These are phyloP conservation scores for Tragopan temminckii DNA, from an alignment of 2,797 vertebrate species.

Conservation along the genomic window DNA sequence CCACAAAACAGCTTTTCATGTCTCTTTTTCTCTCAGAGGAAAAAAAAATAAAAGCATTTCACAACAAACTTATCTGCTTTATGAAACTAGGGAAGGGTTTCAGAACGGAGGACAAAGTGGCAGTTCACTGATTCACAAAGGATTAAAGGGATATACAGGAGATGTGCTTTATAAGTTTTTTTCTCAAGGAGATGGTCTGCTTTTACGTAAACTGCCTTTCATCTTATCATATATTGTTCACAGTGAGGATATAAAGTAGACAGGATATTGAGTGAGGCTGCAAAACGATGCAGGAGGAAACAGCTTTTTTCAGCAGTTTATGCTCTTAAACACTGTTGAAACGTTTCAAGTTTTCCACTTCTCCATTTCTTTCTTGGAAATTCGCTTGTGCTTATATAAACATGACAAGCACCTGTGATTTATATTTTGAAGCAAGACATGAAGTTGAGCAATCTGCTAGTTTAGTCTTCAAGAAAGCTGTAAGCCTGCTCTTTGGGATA, in stretches of 20 bases:
- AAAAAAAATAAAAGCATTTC: not conserved
- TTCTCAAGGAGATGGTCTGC: constrained; percentile 24
- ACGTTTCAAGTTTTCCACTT: constrained; percentile 16
- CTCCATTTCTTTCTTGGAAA: constrained; percentile 3
- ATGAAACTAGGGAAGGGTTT: constrained; percentile 24
- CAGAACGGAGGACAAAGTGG: not conserved
- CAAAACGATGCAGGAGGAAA: constrained; percentile 26
- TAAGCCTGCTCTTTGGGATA: not conserved
- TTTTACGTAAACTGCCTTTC: constrained; percentile 63
- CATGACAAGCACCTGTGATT: constrained; percentile 29
- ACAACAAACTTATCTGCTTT: not conserved
- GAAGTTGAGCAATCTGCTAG: constrained; percentile 25
- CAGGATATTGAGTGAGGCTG: constrained; percentile 25
- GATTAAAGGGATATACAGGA: constrained; percentile 57
- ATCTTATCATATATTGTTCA: constrained; percentile 56
- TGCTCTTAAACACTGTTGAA: not conserved
- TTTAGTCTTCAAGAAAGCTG: constrained; percentile 18
- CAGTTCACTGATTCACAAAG: constrained; percentile 30
- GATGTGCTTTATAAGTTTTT: not conserved
- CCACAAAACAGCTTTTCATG: not conserved
- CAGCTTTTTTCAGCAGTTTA: not conserved
- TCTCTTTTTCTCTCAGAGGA: not conserved
- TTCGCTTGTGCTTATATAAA: constrained; percentile 37
- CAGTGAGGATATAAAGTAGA: constrained; percentile 60
- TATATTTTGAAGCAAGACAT: constrained; percentile 24